phyloP scores from a whole-genome alignment of 2,888 invertebrate genomes.

The Acrobasis repandana region DNA sequence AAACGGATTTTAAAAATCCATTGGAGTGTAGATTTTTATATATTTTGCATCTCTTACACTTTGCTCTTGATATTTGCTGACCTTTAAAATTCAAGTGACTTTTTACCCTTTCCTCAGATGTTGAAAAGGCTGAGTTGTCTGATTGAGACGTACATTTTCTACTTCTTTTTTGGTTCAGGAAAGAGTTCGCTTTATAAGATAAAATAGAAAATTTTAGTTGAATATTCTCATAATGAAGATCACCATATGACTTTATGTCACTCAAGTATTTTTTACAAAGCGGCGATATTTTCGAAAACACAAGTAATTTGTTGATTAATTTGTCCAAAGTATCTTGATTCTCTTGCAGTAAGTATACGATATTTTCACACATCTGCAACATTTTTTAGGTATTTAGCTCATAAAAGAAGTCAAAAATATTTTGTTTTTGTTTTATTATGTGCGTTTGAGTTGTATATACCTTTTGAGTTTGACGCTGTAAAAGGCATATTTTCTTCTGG shows the following conservation, averaged over 20 bases:
- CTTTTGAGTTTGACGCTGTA: slow-evolving; percentile 48
- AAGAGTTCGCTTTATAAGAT: not conserved
- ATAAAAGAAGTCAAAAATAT: slow-evolving; percentile 4
- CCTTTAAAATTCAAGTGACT: not conserved
- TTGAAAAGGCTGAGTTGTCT: not conserved
- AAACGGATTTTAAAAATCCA: too few species aligned
- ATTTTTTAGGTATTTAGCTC: not conserved
- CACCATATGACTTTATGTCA: slow-evolving; percentile 45
- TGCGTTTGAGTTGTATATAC: slow-evolving; percentile 29
- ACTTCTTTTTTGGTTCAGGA: not conserved
- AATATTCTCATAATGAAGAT: slow-evolving; percentile 49
- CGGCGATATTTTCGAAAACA: slow-evolving; percentile 33
- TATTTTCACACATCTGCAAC: slow-evolving; percentile 45
- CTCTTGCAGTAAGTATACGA: slow-evolving; percentile 43
- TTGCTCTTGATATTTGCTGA: not conserved
- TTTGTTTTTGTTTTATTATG: not conserved
- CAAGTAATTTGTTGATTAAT: slow-evolving; percentile 41
- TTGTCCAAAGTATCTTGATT: slow-evolving; percentile 42
- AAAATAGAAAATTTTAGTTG: slow-evolving; percentile 42
- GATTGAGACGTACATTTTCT: not conserved
- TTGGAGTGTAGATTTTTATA: not conserved
- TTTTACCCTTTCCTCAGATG: not conserved
- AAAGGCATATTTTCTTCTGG: slow-evolving; percentile 52
- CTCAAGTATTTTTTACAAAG: slow-evolving; percentile 43
- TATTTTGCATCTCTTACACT: not conserved